Percentiles rank a stretch among this genome's conserved stretches.
Conservation (phyloP, 2,888 invertebrate genomes). For the Synergus gifuensis region DNA sequence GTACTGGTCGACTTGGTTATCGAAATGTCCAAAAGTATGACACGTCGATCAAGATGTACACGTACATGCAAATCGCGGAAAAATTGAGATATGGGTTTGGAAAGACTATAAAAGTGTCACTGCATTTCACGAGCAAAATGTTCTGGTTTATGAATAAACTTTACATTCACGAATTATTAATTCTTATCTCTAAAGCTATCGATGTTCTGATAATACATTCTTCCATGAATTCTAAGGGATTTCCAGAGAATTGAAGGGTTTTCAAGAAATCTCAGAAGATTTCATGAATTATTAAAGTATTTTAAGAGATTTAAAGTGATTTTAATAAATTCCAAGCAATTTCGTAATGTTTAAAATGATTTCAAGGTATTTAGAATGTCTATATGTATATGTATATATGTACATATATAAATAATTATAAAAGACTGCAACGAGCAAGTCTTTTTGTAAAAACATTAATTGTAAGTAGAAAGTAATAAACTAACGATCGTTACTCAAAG, state of each 20-base stretch:
- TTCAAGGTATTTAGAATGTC: no score
- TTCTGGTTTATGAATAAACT: no score
- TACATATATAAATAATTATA: not conserved
- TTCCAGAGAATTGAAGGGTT: no score
- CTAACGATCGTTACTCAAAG: not conserved
- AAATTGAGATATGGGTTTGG: not conserved
- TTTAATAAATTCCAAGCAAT: no score
- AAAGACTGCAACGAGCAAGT: not conserved
- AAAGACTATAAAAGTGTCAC: not conserved
- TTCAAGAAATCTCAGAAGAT: no score
- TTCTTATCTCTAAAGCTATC: no score
- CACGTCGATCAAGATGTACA: conserved; percentile 19
- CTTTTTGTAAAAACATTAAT: not conserved
- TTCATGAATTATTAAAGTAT: no score
- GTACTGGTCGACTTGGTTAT: conserved; percentile 32
- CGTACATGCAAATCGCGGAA: not conserved
- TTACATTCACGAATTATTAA: no score
- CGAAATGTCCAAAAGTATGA: conserved; percentile 22
- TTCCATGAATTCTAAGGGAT: not conserved
- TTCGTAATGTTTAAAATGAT: no score
- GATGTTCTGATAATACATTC: not conserved
- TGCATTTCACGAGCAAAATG: not conserved
- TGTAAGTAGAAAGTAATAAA: not conserved
- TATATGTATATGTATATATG: no score
- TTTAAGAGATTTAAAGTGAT: no score